Evolutionary conservation across 2,888 invertebrate species (phyloP).

Genomic region (Ligdia adustata): DNA sequence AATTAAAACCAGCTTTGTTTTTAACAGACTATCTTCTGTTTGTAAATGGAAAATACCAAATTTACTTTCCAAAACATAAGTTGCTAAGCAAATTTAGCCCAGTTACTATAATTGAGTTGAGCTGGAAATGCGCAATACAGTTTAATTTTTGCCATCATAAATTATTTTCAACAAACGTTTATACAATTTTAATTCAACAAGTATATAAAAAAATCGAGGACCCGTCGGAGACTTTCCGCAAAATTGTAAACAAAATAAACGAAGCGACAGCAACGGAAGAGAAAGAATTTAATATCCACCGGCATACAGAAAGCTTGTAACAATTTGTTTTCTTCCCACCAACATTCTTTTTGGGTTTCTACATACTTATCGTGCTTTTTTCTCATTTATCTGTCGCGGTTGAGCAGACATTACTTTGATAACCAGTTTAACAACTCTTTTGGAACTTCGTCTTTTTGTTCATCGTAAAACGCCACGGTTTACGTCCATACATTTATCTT

Average conservation of each 20-base stretch:
- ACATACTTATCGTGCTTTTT: conserved; percentile 46
- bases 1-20: too few species aligned
- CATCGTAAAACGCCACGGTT: conserved; percentile 15
- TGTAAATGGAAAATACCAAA: too few species aligned
- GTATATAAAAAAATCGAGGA: conserved; percentile 59
- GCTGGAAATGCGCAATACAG: too few species aligned
- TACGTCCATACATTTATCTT: conserved; percentile 9
- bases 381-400: conserved; percentile 43
- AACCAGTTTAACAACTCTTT: conserved; percentile 23
- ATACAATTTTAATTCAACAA: conserved; percentile 56
- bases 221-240: conserved; percentile 55
- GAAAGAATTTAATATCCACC: conserved; percentile 79
- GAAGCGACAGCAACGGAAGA: conserved; percentile 64
- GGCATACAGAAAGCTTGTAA: conserved; percentile 65
- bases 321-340: conserved; percentile 72
- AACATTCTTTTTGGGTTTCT: conserved; percentile 62
- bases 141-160: conserved; percentile 29
- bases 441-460: conserved; percentile 14
- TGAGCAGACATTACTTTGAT: conserved; percentile 38
- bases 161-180: conserved; percentile 55
- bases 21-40: too few species aligned
- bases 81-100: too few species aligned
- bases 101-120: too few species aligned
- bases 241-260: conserved; percentile 68
- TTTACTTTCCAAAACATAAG: too few species aligned